phyloP scores from a whole-genome alignment of 2,797 vertebrate species.

The Monodelphis domestica region DNA sequence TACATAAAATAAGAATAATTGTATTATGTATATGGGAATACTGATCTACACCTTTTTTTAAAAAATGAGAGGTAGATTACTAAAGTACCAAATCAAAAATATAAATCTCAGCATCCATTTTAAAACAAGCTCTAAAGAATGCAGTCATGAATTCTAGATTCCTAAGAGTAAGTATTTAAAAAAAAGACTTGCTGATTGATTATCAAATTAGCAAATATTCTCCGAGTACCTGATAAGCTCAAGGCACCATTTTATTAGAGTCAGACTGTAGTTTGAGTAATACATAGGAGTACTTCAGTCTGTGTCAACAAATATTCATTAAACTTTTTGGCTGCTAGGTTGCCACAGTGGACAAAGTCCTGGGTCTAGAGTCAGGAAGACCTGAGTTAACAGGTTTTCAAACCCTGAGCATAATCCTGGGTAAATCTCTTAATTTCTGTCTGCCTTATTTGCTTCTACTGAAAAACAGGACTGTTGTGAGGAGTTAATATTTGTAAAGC shows the following conservation, averaged over 20 bases:
- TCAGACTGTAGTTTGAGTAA: not conserved
- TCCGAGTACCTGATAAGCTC: not conserved
- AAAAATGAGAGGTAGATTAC: not conserved
- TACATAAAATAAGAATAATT: not conserved
- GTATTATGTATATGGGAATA: not conserved
- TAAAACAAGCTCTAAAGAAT: not conserved
- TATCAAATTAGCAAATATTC: not conserved
- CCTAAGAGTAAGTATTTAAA: not conserved
- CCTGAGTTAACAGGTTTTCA: not conserved
- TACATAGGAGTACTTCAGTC: not conserved
- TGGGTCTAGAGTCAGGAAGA: not conserved
- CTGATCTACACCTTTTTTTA: slow-evolving; percentile 60
- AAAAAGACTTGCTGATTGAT: not conserved
- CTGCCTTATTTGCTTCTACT: not conserved
- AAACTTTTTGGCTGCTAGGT: not conserved
- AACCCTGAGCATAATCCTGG: not conserved
- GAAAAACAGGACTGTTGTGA: not conserved
- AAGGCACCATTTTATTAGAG: not conserved
- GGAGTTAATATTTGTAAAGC: not conserved
- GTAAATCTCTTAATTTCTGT: not conserved
- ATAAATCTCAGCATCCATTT: not conserved
- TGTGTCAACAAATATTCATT: not conserved
- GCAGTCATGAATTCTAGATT: not conserved
- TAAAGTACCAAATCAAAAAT: not conserved
- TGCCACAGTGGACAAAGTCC: not conserved